A percentile compares a stretch with the other conserved stretches of the same genome.
These are phyloP conservation scores for Metridium senile DNA, from an alignment of 92 coral and sea anemone species.

Conservation along the genomic window DNA sequence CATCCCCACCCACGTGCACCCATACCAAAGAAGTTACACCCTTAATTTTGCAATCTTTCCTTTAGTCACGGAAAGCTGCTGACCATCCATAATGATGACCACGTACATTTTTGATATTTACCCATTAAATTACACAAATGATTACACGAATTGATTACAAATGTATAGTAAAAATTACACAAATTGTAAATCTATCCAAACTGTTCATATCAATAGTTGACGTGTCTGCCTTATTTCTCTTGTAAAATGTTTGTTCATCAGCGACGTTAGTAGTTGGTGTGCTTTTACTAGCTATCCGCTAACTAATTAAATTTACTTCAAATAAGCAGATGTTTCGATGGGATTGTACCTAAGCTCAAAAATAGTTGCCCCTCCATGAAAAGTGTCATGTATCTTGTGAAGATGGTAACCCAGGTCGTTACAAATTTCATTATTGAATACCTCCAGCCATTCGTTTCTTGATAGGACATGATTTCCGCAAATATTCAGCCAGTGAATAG, in stretches of 20 bases:
- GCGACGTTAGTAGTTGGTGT: no score
- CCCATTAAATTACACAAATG: no score
- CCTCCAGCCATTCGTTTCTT: background rate
- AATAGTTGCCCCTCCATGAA: background rate
- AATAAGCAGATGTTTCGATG: background rate
- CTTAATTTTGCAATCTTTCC: slow-evolving; percentile 49
- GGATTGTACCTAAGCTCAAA: slow-evolving; percentile 1
- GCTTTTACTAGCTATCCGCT: no score
- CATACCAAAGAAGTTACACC: slow-evolving; percentile 53
- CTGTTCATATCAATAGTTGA: no score
- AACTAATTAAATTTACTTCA: background rate
- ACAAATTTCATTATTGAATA: background rate
- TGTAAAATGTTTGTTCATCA: no score
- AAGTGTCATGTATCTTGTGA: background rate
- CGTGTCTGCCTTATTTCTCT: no score
- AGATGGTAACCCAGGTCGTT: background rate
- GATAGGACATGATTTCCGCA: background rate
- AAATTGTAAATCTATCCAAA: no score
- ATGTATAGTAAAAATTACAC: no score
- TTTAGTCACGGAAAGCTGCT: slow-evolving; percentile 38
- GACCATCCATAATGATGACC: slow-evolving; percentile 56
- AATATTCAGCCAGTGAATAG: background rate
- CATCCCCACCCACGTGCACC: slow-evolving; percentile 50
- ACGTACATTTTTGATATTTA: no score
- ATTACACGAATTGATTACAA: no score